These are phyloP conservation scores for Coremacera marginata DNA, from an alignment of 2,888 invertebrate genomes.

Conservation along the genomic window DNA sequence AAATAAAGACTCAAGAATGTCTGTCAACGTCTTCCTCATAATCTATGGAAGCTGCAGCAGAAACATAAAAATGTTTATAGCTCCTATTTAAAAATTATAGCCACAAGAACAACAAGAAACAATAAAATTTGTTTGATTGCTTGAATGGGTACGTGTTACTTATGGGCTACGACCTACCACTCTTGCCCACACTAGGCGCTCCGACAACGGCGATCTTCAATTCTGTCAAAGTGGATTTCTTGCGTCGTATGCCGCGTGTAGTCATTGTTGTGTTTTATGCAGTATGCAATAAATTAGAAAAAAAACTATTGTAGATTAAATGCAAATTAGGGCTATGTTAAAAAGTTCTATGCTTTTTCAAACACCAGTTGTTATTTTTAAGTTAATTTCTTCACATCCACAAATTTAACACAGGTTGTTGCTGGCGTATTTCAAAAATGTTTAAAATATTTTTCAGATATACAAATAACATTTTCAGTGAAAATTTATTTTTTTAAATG, in stretches of 20 bases:
- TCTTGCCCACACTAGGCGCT: slow-evolving; percentile 91
- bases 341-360: neutral
- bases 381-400: neutral
- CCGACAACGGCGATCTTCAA: slow-evolving; percentile 93
- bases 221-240: slow-evolving; percentile 90
- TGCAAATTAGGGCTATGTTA: neutral
- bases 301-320: neutral
- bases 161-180: slow-evolving; percentile 76
- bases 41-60: neutral
- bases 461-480: neutral
- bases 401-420: slow-evolving; percentile 3
- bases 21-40: no score
- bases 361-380: neutral
- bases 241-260: slow-evolving; percentile 85
- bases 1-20: no score
- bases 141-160: neutral
- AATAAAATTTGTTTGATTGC: neutral
- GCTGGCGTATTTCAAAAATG: slow-evolving; percentile 17
- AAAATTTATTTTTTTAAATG: neutral
- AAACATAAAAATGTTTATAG: neutral
- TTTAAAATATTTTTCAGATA: neutral
- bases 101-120: neutral
- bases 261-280: slow-evolving; percentile 71
- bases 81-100: neutral
- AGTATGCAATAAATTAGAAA: neutral